phyloP scores from a whole-genome alignment of 23 tunicate genomes.

The Botrylloides violaceus region DNA sequence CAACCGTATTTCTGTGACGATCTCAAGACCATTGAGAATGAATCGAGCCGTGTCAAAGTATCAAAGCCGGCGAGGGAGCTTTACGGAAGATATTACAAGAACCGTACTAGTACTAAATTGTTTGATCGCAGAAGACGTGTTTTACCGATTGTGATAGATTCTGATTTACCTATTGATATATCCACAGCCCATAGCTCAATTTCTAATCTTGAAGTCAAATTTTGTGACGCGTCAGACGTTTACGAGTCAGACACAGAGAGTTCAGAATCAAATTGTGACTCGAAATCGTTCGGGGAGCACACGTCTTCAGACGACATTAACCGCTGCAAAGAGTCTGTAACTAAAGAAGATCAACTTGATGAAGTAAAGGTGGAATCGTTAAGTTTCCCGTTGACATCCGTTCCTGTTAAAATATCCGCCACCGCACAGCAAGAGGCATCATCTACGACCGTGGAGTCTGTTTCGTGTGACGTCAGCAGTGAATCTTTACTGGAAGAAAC shows the following conservation, averaged over 20 bases:
- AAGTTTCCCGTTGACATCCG: background rate
- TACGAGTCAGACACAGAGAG: background rate
- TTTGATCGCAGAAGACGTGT: conserved; percentile 30
- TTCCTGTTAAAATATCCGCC: background rate
- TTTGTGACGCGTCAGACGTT: background rate
- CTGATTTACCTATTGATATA: conserved; percentile 30
- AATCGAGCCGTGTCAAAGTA: background rate
- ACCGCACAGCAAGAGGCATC: background rate
- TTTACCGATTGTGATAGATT: conserved; percentile 43
- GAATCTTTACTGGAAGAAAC: background rate
- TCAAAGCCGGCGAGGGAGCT: conserved; percentile 31
- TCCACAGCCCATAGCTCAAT: background rate
- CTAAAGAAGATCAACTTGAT: background rate
- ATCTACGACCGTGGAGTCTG: background rate
- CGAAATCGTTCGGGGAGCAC: background rate
- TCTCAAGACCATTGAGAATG: background rate
- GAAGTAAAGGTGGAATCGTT: background rate
- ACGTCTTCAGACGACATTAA: background rate
- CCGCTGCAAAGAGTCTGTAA: too few relatives aligned
- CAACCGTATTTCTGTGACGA: conserved; percentile 15
- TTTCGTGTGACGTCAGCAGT: background rate
- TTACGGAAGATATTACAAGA: conserved; percentile 45
- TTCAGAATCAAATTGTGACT: background rate
- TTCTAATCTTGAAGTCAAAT: background rate
- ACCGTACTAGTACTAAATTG: conserved; percentile 29